A percentile compares a stretch with the other conserved stretches of the same genome.
phyloP scores from a whole-genome alignment of 2,888 invertebrate species.

The Germaria angustata region DNA sequence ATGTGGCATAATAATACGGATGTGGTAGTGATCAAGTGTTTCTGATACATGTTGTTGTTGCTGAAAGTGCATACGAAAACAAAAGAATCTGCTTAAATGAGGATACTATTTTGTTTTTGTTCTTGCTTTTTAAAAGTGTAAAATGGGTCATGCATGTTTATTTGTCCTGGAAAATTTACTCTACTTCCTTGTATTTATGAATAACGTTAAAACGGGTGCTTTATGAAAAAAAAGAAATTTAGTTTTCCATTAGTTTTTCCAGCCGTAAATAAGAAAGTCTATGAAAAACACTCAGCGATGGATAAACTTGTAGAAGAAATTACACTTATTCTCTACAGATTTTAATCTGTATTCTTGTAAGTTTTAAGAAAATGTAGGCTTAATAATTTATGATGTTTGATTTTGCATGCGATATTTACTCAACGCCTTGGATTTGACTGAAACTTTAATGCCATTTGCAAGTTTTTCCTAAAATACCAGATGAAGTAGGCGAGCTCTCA shows the following conservation, averaged over 20 bases:
- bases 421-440: too few relatives aligned
- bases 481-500: too few relatives aligned
- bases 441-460: too few relatives aligned
- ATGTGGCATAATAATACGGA: not conserved
- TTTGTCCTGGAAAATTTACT: conserved; percentile 2
- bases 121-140: not conserved
- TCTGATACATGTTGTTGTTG: conserved; percentile 24
- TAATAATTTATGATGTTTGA: not conserved
- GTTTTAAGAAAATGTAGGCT: not conserved
- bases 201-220: not conserved
- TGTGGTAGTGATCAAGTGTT: conserved; percentile 17
- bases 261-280: conserved; percentile 5
- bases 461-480: too few relatives aligned
- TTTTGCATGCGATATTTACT: not conserved
- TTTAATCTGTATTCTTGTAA: not conserved
- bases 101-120: not conserved
- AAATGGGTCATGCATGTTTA: conserved; percentile 29
- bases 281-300: not conserved
- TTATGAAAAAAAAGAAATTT: not conserved
- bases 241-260: conserved; percentile 8
- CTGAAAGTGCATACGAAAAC: not conserved
- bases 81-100: conserved; percentile 13
- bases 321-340: not conserved
- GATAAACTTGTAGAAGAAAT: not conserved
- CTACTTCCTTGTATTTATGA: conserved; percentile 22